phyloP scores from a whole-genome alignment of 2,797 vertebrate species.

The Rhadinocentrus ornatus region DNA sequence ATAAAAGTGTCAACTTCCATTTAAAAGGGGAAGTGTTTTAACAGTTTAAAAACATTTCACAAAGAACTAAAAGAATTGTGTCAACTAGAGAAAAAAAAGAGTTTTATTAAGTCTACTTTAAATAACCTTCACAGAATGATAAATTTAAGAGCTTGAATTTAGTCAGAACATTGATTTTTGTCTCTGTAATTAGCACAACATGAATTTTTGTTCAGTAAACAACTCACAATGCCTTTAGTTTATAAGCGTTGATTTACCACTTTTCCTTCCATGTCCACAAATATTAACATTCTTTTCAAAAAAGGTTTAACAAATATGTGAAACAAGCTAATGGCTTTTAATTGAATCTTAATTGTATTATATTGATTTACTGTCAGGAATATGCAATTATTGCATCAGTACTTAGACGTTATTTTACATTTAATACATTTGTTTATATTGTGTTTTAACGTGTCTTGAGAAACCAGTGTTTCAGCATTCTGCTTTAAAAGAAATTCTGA shows the following conservation, averaged over 20 bases:
- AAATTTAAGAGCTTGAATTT: not conserved
- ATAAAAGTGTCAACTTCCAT: too few relatives aligned
- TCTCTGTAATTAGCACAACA: not conserved
- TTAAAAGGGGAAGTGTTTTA: too few relatives aligned
- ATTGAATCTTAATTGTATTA: not conserved
- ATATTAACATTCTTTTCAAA: not conserved
- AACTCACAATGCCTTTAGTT: not conserved
- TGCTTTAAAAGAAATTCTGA: constrained; percentile 1
- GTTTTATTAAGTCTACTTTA: too few relatives aligned
- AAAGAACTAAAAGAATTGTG: too few relatives aligned
- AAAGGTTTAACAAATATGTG: too few relatives aligned
- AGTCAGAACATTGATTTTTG: not conserved
- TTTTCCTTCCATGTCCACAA: not conserved
- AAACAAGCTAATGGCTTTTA: too few relatives aligned
- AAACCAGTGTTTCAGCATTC: not conserved
- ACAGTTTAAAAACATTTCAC: too few relatives aligned
- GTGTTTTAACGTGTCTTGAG: constrained; percentile 19
- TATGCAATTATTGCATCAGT: constrained; percentile 30
- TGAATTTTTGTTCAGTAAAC: not conserved
- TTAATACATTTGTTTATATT: not conserved
- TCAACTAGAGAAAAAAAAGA: too few relatives aligned
- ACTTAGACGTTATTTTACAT: constrained; percentile 22
- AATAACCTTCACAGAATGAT: too few relatives aligned
- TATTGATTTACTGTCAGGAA: constrained; percentile 8
- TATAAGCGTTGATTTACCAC: not conserved